Evolutionary conservation across 1,140 invertebrate species (phyloP).

Genomic region (Heliconius nattereri): DNA sequence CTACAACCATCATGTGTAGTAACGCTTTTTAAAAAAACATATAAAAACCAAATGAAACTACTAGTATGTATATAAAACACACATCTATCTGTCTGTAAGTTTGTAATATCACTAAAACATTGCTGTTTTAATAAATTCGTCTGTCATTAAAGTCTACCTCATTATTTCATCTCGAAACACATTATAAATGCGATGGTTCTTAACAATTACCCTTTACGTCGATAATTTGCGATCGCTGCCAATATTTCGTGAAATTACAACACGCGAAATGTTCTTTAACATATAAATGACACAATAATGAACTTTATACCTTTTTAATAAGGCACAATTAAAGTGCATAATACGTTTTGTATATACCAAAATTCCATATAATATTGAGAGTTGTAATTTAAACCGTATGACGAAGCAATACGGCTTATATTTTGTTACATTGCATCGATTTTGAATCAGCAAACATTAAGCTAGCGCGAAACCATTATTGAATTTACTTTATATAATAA

Average conservation of each 20-base stretch:
- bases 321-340: constrained; percentile 3
- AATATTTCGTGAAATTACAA: constrained; percentile 53
- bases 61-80: background rate
- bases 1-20: too few species aligned
- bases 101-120: constrained; percentile 9
- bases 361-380: constrained; percentile 25
- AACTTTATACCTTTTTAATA: constrained; percentile 15
- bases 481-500: constrained; percentile 82
- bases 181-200: constrained; percentile 50
- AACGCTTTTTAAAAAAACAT: too few species aligned
- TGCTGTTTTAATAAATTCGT: constrained; percentile 34
- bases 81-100: background rate
- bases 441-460: constrained; percentile 69
- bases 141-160: constrained; percentile 42
- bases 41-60: background rate
- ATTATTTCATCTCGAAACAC: constrained; percentile 62
- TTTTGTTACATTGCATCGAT: constrained; percentile 3
- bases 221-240: constrained; percentile 71
- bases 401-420: constrained; percentile 29
- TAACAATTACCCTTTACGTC: constrained; percentile 68
- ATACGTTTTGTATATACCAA: constrained; percentile 27
- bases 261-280: constrained; percentile 15
- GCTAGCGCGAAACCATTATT: constrained; percentile 75
- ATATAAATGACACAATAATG: constrained; percentile 2
- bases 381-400: constrained; percentile 47